A percentile compares a stretch with the other conserved stretches of the same genome.
phyloP scores from a whole-genome alignment of 2,113 vertebrate genomes.

The Albula goreensis region DNA sequence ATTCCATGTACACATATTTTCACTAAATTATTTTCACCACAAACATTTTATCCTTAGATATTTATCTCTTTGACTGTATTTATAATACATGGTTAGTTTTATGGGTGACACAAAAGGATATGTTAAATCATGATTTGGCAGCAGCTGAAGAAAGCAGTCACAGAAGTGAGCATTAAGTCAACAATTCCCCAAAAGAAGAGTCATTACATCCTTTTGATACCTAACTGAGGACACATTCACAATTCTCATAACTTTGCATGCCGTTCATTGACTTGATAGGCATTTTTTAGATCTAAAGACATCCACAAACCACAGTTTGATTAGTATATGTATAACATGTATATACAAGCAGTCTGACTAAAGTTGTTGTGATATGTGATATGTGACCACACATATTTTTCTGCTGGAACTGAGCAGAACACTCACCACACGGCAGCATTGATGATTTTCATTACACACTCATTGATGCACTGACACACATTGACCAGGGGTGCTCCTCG shows the following conservation, averaged over 20 bases:
- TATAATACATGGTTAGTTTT: background rate
- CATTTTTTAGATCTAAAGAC: background rate
- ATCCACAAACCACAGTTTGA: background rate
- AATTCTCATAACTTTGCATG: background rate
- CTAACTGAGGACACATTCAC: background rate
- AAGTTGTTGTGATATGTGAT: background rate
- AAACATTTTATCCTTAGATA: no score
- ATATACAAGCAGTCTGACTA: background rate
- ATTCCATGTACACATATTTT: no score
- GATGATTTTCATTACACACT: constrained; percentile 88
- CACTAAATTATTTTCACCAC: no score
- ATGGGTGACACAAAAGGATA: background rate
- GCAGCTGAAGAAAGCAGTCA: background rate
- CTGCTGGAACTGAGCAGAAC: background rate
- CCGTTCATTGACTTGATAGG: background rate
- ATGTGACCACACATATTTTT: no score
- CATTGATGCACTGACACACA: constrained; percentile 85
- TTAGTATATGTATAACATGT: background rate
- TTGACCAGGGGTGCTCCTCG: constrained; percentile 78
- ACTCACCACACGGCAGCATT: constrained; percentile 83
- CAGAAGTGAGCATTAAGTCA: background rate
- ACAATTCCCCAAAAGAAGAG: background rate
- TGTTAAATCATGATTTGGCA: background rate
- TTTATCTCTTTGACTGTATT: background rate
- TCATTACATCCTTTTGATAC: background rate